Base-by-base conservation (phyloP, 2,113 vertebrate species). In the Prochilodus magdalenae region DNA sequence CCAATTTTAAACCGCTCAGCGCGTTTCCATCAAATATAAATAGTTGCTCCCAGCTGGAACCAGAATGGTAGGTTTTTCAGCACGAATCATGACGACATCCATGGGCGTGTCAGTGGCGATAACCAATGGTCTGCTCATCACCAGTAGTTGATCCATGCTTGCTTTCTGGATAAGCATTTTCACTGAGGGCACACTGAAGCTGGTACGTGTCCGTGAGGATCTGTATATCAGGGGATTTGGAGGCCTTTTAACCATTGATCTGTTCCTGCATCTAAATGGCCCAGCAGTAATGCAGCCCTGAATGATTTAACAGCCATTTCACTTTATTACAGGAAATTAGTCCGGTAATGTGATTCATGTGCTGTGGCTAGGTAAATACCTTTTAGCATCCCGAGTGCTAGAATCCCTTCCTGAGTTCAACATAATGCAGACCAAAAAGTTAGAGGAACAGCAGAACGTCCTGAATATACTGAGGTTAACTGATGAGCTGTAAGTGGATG, bases 291-390 rank as follows among this genome's bases (percentile, higher is more conserved):
- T 30, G 47, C 15, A 36, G 22, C 24, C 44, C 40, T 80, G 69
- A 78, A 53, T 71, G 16, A 79, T 83, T 80, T 69, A 87, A 33
- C 57, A 44, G 22, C 24, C 55, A 29, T 57, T 73, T 65, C 20
- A 5, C 65, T 83, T 77, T 79, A 83, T 55, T 53, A 72, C 44
- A 36, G 30, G 70, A 83, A 78, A 75, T 65, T 47, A 51, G 44
- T 71, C 30, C 71, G 53, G 36, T 81, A 83, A 81, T 47, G 44
- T 66, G 29, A 75, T 59, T 67, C 65, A 66, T 60, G 36, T 76
- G 55, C 24, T 62, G 14, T 27, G 8, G 40, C 55, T n/a, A 22
- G 29, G 14, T 65, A 74, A 79, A 79, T 55, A 70, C n/a, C 29
- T 55, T 59, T 77, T 62, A 63, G 65, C 30, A 15, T 63, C 27